phyloP scores from a whole-genome alignment of 2,797 vertebrate species.

The Acrocephalus scirpaceus region DNA sequence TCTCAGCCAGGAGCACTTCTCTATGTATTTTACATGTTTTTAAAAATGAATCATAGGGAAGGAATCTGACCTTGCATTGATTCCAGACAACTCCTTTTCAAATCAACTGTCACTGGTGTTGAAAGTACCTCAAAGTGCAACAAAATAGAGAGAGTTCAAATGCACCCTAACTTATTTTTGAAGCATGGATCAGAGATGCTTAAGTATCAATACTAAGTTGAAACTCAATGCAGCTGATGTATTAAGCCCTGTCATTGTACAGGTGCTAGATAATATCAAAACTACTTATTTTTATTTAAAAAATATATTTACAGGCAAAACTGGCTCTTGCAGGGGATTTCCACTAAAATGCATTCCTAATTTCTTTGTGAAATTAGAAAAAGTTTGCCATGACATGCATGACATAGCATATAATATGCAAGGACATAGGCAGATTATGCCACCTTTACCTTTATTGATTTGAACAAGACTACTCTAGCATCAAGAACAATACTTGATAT shows the following conservation, averaged over 20 bases:
- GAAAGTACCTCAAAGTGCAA: neutral
- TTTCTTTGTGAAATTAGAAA: neutral
- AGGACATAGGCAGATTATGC: neutral
- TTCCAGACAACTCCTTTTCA: neutral
- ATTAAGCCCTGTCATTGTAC: neutral
- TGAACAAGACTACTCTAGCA: neutral
- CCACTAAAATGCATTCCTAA: neutral
- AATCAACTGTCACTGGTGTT: neutral
- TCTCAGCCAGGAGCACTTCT: neutral
- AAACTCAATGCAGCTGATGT: neutral
- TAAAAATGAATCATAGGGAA: neutral
- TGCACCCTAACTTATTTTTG: neutral
- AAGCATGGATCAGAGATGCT: neutral
- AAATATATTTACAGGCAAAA: neutral
- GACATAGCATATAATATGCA: neutral
- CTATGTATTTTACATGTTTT: neutral
- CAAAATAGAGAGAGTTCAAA: neutral
- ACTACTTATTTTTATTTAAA: neutral
- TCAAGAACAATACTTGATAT: neutral
- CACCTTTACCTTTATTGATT: slow-evolving; percentile 19
- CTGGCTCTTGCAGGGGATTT: neutral
- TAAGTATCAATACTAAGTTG: neutral
- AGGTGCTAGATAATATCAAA: neutral
- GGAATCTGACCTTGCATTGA: neutral
- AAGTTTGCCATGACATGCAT: neutral